Conservation (phyloP, 1,140 invertebrate genomes). For the Zaprionus ghesquierei region DNA sequence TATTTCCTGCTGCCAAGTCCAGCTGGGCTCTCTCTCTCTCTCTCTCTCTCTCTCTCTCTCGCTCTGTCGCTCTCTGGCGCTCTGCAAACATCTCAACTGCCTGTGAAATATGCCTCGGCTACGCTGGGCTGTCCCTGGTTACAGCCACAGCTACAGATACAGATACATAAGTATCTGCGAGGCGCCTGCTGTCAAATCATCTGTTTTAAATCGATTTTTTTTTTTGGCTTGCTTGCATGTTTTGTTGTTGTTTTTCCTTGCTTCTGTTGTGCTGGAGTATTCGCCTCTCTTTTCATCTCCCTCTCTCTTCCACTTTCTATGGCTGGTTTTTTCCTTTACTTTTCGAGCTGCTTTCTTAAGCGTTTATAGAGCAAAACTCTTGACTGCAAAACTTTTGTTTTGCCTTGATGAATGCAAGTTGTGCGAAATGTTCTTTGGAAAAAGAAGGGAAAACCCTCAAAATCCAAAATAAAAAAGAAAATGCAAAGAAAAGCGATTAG, state of each 20-base stretch:
- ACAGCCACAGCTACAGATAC: slow-evolving; percentile 28
- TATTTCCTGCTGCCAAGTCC: slow-evolving; percentile 5
- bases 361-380: neutral
- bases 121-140: neutral
- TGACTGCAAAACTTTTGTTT: slow-evolving; percentile 32
- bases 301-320: neutral
- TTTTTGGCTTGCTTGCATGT: slow-evolving; percentile 20
- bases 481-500: slow-evolving; percentile 12
- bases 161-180: slow-evolving; percentile 50
- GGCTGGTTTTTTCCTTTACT: slow-evolving; percentile 10
- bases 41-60: neutral
- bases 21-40: neutral
- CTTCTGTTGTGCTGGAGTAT: neutral
- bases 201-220: slow-evolving; percentile 78
- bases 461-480: neutral
- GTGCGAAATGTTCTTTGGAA: slow-evolving; percentile 5
- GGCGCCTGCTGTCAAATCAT: slow-evolving; percentile 71
- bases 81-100: slow-evolving; percentile 39
- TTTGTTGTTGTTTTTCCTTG: slow-evolving; percentile 36
- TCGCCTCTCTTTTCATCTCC: neutral
- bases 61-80: neutral
- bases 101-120: slow-evolving; percentile 46
- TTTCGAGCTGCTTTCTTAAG: neutral
- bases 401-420: slow-evolving; percentile 30
- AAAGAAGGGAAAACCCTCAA: slow-evolving; percentile 16